These are phyloP conservation scores for Ericerus pela DNA, from an alignment of 1,140 invertebrate genomes.

Conservation along the genomic window DNA sequence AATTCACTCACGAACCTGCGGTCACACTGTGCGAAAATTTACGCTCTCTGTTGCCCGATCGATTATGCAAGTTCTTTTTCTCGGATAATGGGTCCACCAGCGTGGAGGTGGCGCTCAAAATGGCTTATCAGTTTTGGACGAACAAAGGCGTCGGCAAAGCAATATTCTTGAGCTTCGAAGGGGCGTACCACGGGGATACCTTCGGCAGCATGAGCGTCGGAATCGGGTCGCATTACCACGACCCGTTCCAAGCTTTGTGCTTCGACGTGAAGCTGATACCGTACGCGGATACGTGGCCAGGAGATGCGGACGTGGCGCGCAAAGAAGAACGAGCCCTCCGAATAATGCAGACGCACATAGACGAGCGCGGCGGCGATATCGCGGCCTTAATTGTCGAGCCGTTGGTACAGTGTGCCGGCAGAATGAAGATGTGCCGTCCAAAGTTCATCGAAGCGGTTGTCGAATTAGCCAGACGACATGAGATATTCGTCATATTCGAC, in stretches of 20 bases:
- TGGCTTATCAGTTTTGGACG: slow-evolving; percentile 19
- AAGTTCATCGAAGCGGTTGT: slow-evolving; percentile 14
- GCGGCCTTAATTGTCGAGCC: slow-evolving; percentile 24
- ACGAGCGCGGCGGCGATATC: not conserved
- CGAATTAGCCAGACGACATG: slow-evolving; percentile 14
- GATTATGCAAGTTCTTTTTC: slow-evolving; percentile 14
- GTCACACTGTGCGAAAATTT: slow-evolving; percentile 15
- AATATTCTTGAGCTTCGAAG: slow-evolving; percentile 3
- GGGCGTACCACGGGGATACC: slow-evolving; percentile 20
- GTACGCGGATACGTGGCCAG: slow-evolving; percentile 6
- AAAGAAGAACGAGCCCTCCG: not conserved
- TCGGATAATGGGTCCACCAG: slow-evolving; percentile 18
- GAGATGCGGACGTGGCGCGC: not conserved
- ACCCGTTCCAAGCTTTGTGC: not conserved
- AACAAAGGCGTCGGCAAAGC: slow-evolving; percentile 4
- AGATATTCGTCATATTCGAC: slow-evolving; percentile 22
- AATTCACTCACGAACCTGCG: slow-evolving; percentile 19
- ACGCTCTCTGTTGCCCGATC: not conserved
- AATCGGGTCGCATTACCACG: not conserved
- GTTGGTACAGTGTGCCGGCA: slow-evolving; percentile 22
- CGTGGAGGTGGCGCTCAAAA: slow-evolving; percentile 21
- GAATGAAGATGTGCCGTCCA: slow-evolving; percentile 21
- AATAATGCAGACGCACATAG: not conserved
- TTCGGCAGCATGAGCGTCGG: slow-evolving; percentile 17
- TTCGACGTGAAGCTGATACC: not conserved